These are phyloP conservation scores for Andricus curvator DNA, from an alignment of 2,888 invertebrate species.

Conservation along the genomic window DNA sequence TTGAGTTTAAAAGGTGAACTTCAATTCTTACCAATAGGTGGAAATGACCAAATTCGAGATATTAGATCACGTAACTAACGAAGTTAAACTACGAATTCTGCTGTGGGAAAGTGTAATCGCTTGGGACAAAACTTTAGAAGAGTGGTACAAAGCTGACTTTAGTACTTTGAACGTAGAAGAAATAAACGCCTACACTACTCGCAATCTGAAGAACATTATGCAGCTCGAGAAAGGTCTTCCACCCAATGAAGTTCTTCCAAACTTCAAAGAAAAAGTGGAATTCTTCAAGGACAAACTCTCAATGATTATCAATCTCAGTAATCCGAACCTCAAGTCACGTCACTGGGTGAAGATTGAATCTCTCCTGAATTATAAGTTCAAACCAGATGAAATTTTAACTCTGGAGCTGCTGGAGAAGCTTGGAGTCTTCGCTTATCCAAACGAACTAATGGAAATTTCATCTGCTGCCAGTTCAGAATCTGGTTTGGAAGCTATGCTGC, in stretches of 20 bases:
- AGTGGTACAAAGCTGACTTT: slow-evolving; percentile 85
- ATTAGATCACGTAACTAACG: slow-evolving; percentile 88
- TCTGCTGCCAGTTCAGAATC: slow-evolving; percentile 94
- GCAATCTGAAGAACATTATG: slow-evolving; percentile 85
- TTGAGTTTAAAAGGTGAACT: not conserved
- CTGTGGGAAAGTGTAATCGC: slow-evolving; percentile 89
- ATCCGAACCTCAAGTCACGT: slow-evolving; percentile 87
- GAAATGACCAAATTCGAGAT: slow-evolving; percentile 91
- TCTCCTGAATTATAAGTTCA: slow-evolving; percentile 86
- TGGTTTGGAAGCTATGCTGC: slow-evolving; percentile 88
- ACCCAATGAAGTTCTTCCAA: slow-evolving; percentile 87
- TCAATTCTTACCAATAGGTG: slow-evolving; percentile 79
- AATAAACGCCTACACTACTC: slow-evolving; percentile 83
- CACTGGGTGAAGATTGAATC: slow-evolving; percentile 93
- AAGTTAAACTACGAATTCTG: slow-evolving; percentile 88
- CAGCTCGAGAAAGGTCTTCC: slow-evolving; percentile 93
- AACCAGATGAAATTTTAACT: slow-evolving; percentile 85
- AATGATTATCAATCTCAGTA: slow-evolving; percentile 88
- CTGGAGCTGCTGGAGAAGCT: slow-evolving; percentile 85
- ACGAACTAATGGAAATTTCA: slow-evolving; percentile 90
- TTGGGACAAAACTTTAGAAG: slow-evolving; percentile 85
- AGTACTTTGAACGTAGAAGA: slow-evolving; percentile 86
- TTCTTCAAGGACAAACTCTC: slow-evolving; percentile 89
- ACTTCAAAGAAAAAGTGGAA: slow-evolving; percentile 88
- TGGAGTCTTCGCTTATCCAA: slow-evolving; percentile 86